These are phyloP conservation scores for Toxotes chatareus DNA, from an alignment of 2,113 vertebrate species.

Conservation along the genomic window DNA sequence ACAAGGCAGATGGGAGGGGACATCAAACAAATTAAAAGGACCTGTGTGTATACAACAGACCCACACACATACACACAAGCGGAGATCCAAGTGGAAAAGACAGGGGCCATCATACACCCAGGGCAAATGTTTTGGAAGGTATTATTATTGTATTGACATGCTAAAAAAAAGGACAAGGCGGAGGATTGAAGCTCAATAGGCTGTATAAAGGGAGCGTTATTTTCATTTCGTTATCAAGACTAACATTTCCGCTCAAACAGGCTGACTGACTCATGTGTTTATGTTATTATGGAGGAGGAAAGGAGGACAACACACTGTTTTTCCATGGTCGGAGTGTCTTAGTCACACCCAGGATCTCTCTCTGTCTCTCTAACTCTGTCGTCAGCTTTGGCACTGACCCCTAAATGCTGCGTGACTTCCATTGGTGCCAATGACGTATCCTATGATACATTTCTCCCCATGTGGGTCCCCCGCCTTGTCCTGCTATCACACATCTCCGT, in stretches of 20 bases:
- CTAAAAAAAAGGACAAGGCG: conserved; percentile 9
- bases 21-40: conserved; percentile 85
- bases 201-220: conserved; percentile 2
- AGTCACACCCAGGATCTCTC: conserved; percentile 74
- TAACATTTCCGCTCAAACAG: conserved; percentile 61
- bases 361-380: conserved; percentile 44
- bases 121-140: conserved; percentile 79
- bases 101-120: conserved; percentile 51
- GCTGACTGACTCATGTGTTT: conserved; percentile 53
- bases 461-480: conserved; percentile 45
- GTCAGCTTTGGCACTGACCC: conserved; percentile 74
- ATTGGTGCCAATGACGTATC: conserved; percentile 66
- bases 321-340: conserved; percentile 66
- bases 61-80: conserved; percentile 25
- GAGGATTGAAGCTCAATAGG: conserved; percentile 27
- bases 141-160: conserved; percentile 69
- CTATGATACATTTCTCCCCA: conserved; percentile 66
- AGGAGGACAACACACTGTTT: conserved; percentile 50
- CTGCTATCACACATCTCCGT: conserved; percentile 45
- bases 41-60: conserved; percentile 61
- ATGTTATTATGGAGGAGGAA: conserved; percentile 68
- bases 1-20: conserved; percentile 69
- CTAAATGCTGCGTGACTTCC: conserved; percentile 73
- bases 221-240: conserved; percentile 60
- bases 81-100: conserved; percentile 61